Conservation (phyloP, 2,113 vertebrate genomes). For the Panurus biarmicus region DNA sequence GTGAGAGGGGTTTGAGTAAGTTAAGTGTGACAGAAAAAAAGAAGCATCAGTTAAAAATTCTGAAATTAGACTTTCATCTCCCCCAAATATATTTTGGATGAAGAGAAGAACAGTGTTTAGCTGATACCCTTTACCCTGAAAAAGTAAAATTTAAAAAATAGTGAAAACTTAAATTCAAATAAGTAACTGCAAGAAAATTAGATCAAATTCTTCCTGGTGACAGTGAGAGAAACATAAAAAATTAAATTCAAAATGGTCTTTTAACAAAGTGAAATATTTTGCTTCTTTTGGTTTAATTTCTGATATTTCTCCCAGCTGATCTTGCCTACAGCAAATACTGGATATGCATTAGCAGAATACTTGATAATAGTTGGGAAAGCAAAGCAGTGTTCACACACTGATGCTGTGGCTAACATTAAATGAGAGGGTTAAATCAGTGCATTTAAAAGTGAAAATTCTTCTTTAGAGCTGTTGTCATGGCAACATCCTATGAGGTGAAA, state of each 20-base stretch:
- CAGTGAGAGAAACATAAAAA: background rate
- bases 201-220: background rate
- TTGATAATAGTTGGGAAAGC: background rate
- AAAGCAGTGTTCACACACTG: background rate
- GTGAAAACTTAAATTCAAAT: background rate
- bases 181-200: background rate
- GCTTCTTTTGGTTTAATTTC: background rate
- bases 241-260: background rate
- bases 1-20: background rate
- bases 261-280: background rate
- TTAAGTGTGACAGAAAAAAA: background rate
- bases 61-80: background rate
- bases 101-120: background rate
- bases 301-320: background rate
- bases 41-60: background rate
- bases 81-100: background rate
- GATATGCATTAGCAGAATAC: background rate
- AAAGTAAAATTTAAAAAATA: background rate
- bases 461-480: background rate
- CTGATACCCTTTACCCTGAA: background rate
- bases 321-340: background rate
- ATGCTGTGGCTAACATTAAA: background rate
- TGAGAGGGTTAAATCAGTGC: background rate
- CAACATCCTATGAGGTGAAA: background rate
- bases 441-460: constrained; percentile 18